Base-by-base conservation (phyloP, 2,797 vertebrate genomes). In the Periophthalmus magnuspinnatus region DNA sequence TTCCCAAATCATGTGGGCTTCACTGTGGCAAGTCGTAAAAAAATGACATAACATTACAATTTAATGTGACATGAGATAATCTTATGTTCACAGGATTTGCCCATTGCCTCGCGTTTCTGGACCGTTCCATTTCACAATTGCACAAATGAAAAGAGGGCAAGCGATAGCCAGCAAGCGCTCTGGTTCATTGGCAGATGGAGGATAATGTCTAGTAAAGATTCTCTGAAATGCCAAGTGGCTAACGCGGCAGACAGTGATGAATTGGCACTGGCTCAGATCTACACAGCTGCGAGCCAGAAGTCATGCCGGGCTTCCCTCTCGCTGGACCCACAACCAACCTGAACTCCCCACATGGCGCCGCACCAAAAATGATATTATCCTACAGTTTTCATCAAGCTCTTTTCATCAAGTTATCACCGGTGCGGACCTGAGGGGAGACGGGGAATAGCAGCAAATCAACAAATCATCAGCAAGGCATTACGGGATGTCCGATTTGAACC, bases 321-420 rank as follows among this genome's bases (percentile, higher is more conserved):
- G 36, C 79, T 88, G 77, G 82, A 85, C 86, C 69, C 1, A 6
- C 77, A 88, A 89, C 88, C 88, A 88, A 88, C 84, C 89, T 87
- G 84, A 90, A 84, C 87, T 74, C 74, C 86, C 80, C 38, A 64
- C 55, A 79, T 91, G 92, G 90, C 89, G 78, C 45, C 1, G 63
- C 59, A 87, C 91, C 91, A 92, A 92, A 80, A 87, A 88, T 85
- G 33, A 91, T 90, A 90, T 90, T 91, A 91, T 90, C 86, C 90
- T 74, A 75, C 74, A 85, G 75, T 90, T 92, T 92, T 91, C 90
- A 89, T 91, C 85, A 86, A 84, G 85, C 84, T 77, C 89, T 90
- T 90, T 91, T 92, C 85, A 90, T 92, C 89, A 89, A 84, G 81
- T 77, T 84, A 86, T 89, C 87, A 87, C 80, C 81, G 78, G 76